These are phyloP conservation scores for Dendrocincla tyrannina DNA, from an alignment of 2,797 vertebrate species.

Conservation along the genomic window DNA sequence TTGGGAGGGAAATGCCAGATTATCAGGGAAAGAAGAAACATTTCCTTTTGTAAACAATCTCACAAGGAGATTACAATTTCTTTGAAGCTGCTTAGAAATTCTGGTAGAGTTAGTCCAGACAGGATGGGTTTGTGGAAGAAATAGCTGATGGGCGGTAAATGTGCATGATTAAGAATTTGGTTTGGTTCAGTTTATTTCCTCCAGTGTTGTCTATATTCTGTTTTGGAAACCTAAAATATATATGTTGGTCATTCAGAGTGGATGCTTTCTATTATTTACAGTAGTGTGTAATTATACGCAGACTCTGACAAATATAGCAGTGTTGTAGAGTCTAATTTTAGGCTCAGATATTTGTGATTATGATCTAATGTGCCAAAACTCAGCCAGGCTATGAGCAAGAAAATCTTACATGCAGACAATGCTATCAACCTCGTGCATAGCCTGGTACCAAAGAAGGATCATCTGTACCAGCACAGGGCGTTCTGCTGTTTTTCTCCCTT, in stretches of 20 bases:
- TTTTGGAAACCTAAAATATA: not conserved
- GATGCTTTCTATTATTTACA: conserved; percentile 42
- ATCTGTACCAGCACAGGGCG: conserved; percentile 28
- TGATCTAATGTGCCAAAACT: conserved; percentile 3
- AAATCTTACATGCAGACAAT: not conserved
- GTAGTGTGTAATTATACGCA: not conserved
- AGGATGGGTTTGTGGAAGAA: not conserved
- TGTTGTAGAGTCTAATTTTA: not conserved
- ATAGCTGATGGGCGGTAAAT: not conserved
- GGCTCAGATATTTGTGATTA: not conserved
- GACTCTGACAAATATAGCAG: not conserved
- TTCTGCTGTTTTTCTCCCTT: not conserved
- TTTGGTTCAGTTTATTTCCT: conserved; percentile 5
- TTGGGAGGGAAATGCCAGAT: not conserved
- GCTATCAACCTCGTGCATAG: not conserved
- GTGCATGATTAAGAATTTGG: not conserved
- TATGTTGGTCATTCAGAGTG: not conserved
- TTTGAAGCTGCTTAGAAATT: not conserved
- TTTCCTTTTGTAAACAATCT: not conserved
- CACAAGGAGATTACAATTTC: not conserved
- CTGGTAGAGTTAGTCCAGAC: not conserved
- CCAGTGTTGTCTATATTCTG: not conserved
- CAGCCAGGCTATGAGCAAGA: conserved; percentile 33
- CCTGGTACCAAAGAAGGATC: conserved; percentile 12
- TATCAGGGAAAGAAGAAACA: not conserved